Evolutionary conservation across 2,113 vertebrate genomes (phyloP), one percentile per base, ranked within the genome.

Genomic region (Herpetotheres cachinnans): DNA sequence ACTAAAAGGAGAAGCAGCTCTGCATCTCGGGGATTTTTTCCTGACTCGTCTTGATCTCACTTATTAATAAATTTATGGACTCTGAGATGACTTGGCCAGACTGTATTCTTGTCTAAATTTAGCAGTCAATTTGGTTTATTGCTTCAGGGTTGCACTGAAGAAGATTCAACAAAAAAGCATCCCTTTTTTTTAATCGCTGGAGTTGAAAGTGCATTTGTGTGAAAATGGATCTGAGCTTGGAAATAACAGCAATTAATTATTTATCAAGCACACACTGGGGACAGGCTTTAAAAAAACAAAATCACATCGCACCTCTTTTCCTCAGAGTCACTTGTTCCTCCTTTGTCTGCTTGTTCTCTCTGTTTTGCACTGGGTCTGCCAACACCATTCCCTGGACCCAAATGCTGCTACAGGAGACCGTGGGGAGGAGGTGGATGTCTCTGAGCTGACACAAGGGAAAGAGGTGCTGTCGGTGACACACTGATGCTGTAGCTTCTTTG

Each of bases 121-220:
- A 97, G 93, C 95, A 97, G 78, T 93, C 97, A 95, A 91, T 97
- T 97, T 95, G 95, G 56, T 84, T 97, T 93, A 76, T 93, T 78
- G 78, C 94, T 95, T 82, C 86, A 88, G 90, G 86, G 82, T 58
- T 91, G 38, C 52, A 40, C 42, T 58, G 86, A 86, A 61, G 34
- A 90, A 83, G 44, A 81, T 74, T n/a, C 78, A 80, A 73, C 81
- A 92, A 69, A 96, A 95, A 95, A 91, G 13, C 54, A 40, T 56
- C 49, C 2, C 17, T 40, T 65, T 69, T 88, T 56, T 94, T 85
- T 65, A 21, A 54, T 42, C 81, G 82, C 71, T 40, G 77, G n/a
- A 93, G 58, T 93, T 95, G 78, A 69, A 94, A 95, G 86, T 82
- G 32, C 76, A 77, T 94, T 92, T 94, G 86, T 91, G 95, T 90